phyloP scores from a whole-genome alignment of 2,113 vertebrate genomes.

The Scophthalmus maximus region DNA sequence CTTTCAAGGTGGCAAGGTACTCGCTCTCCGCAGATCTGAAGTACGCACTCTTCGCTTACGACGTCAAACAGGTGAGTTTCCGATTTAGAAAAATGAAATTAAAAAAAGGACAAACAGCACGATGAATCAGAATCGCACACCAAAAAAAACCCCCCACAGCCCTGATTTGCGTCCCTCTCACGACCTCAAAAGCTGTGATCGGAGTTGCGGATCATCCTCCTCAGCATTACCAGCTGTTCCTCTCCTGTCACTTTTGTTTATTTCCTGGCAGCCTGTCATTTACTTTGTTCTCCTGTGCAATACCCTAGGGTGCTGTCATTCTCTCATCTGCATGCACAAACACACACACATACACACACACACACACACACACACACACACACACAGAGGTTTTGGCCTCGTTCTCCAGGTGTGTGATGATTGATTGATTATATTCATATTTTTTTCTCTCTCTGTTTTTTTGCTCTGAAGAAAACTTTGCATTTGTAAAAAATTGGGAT shows the following conservation, averaged over 20 bases:
- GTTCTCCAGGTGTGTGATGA: neutral
- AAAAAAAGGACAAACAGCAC: neutral
- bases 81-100: too few relatives aligned
- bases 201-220: constrained; percentile 10
- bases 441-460: neutral
- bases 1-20: constrained; percentile 93
- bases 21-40: constrained; percentile 93
- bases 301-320: constrained; percentile 1
- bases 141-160: neutral
- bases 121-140: neutral
- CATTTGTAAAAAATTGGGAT: too few relatives aligned
- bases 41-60: constrained; percentile 94
- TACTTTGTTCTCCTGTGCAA: constrained; percentile 12
- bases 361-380: neutral
- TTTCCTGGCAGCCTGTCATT: constrained; percentile 35
- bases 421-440: neutral
- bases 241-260: constrained; percentile 5
- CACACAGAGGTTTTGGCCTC: neutral
- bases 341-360: constrained; percentile 2
- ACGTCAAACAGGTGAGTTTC: constrained; percentile 91
- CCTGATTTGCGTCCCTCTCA: neutral
- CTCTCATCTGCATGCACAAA: constrained; percentile 11
- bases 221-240: neutral
- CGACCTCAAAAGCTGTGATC: constrained; percentile 4
- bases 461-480: too few relatives aligned